These are phyloP conservation scores for Acarapis woodi DNA, from an alignment of 1,140 invertebrate genomes.

Conservation along the genomic window DNA sequence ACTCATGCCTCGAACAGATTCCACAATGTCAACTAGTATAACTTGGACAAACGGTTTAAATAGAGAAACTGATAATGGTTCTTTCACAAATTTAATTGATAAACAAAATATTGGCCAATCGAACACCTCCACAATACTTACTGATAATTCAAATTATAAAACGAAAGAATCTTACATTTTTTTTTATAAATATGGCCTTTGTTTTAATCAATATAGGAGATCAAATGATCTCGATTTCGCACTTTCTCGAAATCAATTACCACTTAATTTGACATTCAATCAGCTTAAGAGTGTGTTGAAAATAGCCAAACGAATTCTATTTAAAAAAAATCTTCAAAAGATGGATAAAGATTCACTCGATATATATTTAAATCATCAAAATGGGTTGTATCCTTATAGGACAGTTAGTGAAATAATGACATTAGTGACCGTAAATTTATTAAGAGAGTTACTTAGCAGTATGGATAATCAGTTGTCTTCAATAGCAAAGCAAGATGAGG, in stretches of 20 bases:
- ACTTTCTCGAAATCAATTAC: constrained; percentile 16
- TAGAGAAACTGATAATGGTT: constrained; percentile 9
- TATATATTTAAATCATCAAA: constrained; percentile 22
- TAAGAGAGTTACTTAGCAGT: constrained; percentile 63
- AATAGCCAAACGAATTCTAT: constrained; percentile 50
- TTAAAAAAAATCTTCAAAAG: constrained; percentile 40
- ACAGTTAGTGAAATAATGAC: constrained; percentile 82
- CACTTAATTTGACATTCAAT: constrained; percentile 18
- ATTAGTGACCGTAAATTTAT: constrained; percentile 61
- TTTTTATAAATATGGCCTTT: constrained; percentile 69
- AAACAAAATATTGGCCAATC: neutral
- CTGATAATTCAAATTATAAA: neutral
- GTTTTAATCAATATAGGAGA: constrained; percentile 25
- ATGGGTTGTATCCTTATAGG: constrained; percentile 51
- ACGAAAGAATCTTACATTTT: constrained; percentile 38
- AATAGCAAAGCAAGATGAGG: constrained; percentile 11
- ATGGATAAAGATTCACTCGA: constrained; percentile 54
- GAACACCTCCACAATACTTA: neutral
- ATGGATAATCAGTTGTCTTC: constrained; percentile 20
- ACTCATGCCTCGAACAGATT: constrained; percentile 70
- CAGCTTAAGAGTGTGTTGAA: constrained; percentile 17
- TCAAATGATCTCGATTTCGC: constrained; percentile 15
- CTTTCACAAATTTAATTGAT: neutral
- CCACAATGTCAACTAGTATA: constrained; percentile 17
- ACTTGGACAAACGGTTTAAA: constrained; percentile 6